Evolutionary conservation across 2,888 invertebrate genomes (phyloP).

Genomic region (Myopa testacea): DNA sequence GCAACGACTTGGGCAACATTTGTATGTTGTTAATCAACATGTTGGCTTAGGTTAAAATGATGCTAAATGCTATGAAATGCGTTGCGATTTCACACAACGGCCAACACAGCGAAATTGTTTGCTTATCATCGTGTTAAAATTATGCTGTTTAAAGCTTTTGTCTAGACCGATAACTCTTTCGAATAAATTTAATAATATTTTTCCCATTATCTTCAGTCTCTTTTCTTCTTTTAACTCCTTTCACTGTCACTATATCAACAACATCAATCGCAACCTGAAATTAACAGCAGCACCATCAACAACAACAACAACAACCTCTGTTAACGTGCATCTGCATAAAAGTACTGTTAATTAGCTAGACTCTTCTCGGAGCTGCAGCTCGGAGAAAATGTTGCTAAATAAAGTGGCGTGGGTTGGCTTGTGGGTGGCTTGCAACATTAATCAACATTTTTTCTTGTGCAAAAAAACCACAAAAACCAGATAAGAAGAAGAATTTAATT

Average conservation of each 20-base stretch:
- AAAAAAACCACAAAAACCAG: too few relatives aligned
- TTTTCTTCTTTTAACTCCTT: neutral
- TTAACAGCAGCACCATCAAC: slow-evolving; percentile 20
- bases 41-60: too few relatives aligned
- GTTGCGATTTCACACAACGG: too few relatives aligned
- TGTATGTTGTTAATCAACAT: too few relatives aligned
- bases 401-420: too few relatives aligned
- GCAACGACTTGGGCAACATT: too few relatives aligned
- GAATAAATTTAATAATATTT: neutral
- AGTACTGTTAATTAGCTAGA: slow-evolving; percentile 36
- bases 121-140: too few relatives aligned
- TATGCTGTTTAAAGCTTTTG: slow-evolving; percentile 13
- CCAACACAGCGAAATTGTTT: too few relatives aligned
- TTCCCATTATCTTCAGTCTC: neutral
- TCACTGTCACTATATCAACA: neutral
- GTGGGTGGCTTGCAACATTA: too few relatives aligned
- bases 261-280: neutral
- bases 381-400: neutral
- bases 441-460: too few relatives aligned
- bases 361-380: neutral
- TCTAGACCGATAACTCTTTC: slow-evolving; percentile 46
- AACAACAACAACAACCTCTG: slow-evolving; percentile 20
- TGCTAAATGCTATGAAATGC: too few relatives aligned
- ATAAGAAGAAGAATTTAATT: too few relatives aligned
- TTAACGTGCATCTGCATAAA: slow-evolving; percentile 38